Conservation (phyloP, 2,113 vertebrate species). For the Ciconia boyciana region DNA sequence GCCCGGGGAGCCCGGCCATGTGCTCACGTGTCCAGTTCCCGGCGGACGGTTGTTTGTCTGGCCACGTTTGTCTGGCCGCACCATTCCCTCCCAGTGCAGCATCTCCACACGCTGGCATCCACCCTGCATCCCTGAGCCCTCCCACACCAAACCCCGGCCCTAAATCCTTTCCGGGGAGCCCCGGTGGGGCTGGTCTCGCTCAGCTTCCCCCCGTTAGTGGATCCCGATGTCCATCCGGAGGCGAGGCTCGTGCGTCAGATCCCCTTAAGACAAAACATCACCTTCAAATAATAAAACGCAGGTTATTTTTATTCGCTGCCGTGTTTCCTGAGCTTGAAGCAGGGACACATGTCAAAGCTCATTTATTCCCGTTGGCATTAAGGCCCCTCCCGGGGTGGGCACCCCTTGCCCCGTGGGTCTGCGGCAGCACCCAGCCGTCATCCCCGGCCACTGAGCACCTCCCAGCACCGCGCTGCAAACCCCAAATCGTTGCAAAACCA, state of each 20-base stretch:
- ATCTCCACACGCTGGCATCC: background rate
- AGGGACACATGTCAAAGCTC: background rate
- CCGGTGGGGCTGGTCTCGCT: background rate
- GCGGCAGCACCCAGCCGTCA: background rate
- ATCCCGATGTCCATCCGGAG: background rate
- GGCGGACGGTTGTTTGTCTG: background rate
- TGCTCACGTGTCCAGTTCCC: background rate
- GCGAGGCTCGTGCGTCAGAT: background rate
- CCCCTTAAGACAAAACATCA: background rate
- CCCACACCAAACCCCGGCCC: background rate
- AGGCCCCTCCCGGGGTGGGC: background rate
- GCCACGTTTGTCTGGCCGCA: background rate
- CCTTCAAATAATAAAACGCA: background rate
- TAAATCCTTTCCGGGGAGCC: background rate
- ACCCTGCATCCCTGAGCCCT: background rate
- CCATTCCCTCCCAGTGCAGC: accelerated
- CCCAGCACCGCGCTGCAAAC: background rate
- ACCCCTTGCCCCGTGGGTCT: background rate
- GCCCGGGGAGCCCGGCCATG: too few relatives aligned
- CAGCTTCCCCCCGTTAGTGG: background rate
- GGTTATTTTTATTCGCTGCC: accelerated
- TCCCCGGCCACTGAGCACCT: background rate
- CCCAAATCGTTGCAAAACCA: background rate
- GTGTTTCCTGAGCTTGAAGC: background rate
- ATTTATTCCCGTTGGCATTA: background rate